Conservation (phyloP, 2,888 invertebrate genomes). For the Pollenia labialis region DNA sequence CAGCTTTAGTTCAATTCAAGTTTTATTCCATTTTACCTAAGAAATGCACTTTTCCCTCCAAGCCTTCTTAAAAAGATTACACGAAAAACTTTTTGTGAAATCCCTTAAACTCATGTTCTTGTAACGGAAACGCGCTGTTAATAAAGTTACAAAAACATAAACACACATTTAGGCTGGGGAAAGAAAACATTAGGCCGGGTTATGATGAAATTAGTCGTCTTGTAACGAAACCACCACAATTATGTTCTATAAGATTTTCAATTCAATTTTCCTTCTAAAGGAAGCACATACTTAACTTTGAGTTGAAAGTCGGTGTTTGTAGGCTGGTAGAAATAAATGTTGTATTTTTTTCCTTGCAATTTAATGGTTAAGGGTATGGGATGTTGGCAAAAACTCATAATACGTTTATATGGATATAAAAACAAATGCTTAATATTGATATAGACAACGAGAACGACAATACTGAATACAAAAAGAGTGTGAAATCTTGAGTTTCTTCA, state of each 20-base stretch:
- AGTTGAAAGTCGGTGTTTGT: slow-evolving; percentile 19
- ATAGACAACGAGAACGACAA: slow-evolving; percentile 42
- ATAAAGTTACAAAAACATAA: slow-evolving; percentile 39
- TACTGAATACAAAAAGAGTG: slow-evolving; percentile 22
- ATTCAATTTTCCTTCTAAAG: slow-evolving; percentile 43
- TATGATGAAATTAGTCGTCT: slow-evolving; percentile 60
- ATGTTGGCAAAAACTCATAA: slow-evolving; percentile 49
- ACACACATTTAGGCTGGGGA: slow-evolving; percentile 20
- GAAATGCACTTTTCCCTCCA: no score
- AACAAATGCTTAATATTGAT: slow-evolving; percentile 69
- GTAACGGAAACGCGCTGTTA: slow-evolving; percentile 61
- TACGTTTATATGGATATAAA: slow-evolving; percentile 67
- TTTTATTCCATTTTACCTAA: no score
- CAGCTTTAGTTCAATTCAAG: no score
- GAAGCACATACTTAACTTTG: slow-evolving; percentile 56
- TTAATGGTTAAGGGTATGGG: background rate
- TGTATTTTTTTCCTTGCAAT: background rate
- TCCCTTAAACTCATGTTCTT: background rate
- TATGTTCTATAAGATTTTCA: slow-evolving; percentile 50
- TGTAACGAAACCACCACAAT: slow-evolving; percentile 62
- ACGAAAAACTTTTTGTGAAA: background rate
- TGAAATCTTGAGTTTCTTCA: slow-evolving; percentile 56
- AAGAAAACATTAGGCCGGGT: slow-evolving; percentile 41
- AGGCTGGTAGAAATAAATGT: slow-evolving; percentile 45
- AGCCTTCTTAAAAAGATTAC: background rate